Evolutionary conservation across 1,140 invertebrate genomes (phyloP), one percentile per base, ranked within the genome.

Genomic region (Panulirus ornatus): DNA sequence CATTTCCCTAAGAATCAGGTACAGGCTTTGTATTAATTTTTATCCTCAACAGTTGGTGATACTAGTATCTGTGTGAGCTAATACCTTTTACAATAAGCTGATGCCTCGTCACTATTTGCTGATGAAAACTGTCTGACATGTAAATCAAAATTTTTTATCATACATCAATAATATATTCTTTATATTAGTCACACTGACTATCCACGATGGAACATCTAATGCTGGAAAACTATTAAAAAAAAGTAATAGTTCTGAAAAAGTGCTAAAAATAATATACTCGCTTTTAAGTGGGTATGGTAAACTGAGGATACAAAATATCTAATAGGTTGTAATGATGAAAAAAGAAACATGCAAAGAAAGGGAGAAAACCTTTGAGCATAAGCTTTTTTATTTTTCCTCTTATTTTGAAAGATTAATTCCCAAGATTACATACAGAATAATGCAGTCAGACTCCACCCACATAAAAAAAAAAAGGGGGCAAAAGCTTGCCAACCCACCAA

Each of bases 1-100:
- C 63, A 73, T 73, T 89, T 89, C 40, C 58, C 87, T 58, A 83
- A 82, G 78, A 82, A 82, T 89, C 87, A 89, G 87, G 87, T 89
- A 89, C 87, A 63, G 87, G 78, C 78, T 89, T 89, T 89, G 87
- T 89, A 89, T 89, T 82, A 89, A 16, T 73, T 82, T 54, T 82
- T 34, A 81, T 83, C 79, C 76, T 88, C 83, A 71, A 66, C 83
- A 71, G 82, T 63, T 73, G 83, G 83, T 84, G 83, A 78, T 44
- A 78, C 75, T 78, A 78, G 27, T 44, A 27, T 78, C 16, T 47
- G 44, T 44, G 75, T 78, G 75, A 44, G 44, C 40, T 34, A 44
- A 38, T 78, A 78, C 75, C 75, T 44, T 38, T 78, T 78, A 78
- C 75, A 78, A 78, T 78, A 78, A 42, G 75, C 75, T 47, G 27